Conservation (phyloP, 2,113 vertebrate species). For the Dicaeum eximium region DNA sequence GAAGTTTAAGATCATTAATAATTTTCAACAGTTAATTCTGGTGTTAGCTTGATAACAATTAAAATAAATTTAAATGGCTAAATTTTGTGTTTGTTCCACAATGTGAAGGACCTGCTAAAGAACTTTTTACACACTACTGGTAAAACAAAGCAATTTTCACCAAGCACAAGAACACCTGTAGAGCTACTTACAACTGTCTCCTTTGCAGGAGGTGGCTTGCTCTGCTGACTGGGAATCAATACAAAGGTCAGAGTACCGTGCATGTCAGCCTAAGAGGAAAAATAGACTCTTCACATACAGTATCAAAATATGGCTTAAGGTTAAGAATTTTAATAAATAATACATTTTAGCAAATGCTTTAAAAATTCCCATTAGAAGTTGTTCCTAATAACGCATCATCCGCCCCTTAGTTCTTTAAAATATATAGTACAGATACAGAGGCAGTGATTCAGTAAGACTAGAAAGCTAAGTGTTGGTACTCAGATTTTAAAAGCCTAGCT, state of each 20-base stretch:
- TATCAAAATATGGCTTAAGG: neutral
- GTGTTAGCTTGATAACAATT: neutral
- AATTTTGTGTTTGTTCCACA: neutral
- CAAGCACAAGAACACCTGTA: neutral
- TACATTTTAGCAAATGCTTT: neutral
- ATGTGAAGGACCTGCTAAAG: neutral
- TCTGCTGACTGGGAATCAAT: constrained; percentile 89
- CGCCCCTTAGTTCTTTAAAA: neutral
- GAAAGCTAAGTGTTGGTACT: neutral
- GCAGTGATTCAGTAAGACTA: neutral
- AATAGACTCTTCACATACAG: neutral
- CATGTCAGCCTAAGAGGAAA: constrained; percentile 86
- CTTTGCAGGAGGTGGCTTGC: constrained; percentile 80
- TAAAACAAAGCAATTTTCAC: neutral
- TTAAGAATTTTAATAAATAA: neutral
- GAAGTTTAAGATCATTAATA: neutral
- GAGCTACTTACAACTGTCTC: constrained; percentile 89
- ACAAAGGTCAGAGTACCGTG: constrained; percentile 93
- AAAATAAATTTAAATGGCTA: neutral
- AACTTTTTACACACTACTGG: neutral
- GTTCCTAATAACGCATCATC: neutral
- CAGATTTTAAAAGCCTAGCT: neutral
- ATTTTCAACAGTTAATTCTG: neutral
- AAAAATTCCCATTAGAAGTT: neutral
- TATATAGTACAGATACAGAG: neutral